Conservation (phyloP, 1,140 invertebrate genomes). For the Drosophila funebris region DNA sequence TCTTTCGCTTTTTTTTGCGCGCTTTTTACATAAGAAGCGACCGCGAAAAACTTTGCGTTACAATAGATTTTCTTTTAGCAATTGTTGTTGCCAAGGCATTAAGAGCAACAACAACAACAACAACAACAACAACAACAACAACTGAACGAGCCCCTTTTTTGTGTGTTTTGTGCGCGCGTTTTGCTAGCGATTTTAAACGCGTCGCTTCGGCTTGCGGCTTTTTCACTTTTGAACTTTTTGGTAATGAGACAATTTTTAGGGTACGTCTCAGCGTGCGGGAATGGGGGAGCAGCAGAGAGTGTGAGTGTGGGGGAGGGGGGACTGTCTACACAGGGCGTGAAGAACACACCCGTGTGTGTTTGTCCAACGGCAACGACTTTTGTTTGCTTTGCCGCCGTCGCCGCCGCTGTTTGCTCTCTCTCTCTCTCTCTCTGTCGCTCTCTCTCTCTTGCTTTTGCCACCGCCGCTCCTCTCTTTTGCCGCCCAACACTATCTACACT, state of each 20-base stretch:
- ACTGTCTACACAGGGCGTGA: constrained; percentile 3
- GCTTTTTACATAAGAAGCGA: constrained; percentile 54
- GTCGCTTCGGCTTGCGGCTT: constrained; percentile 46
- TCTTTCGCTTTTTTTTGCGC: not conserved
- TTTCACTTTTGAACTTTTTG: constrained; percentile 67
- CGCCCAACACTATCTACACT: not conserved
- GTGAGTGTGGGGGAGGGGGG: not conserved
- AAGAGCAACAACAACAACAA: not conserved
- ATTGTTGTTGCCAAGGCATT: constrained; percentile 36
- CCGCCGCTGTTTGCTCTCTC: constrained; percentile 40
- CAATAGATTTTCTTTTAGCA: constrained; percentile 25
- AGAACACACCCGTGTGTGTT: constrained; percentile 17
- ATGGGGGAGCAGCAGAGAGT: not conserved
- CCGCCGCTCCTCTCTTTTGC: not conserved
- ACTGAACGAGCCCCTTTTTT: constrained; percentile 67
- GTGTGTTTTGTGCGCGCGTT: constrained; percentile 39
- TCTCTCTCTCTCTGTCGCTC: not conserved
- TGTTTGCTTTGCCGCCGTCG: constrained; percentile 59
- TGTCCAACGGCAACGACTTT: constrained; percentile 39
- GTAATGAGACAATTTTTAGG: constrained; percentile 12
- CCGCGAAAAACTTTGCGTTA: not conserved
- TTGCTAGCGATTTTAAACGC: constrained; percentile 37
- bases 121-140: constrained; percentile 6
- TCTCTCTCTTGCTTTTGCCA: not conserved
- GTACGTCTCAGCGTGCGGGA: not conserved